Conservation (phyloP, 2,888 invertebrate genomes). For the Eupithecia abbreviata region DNA sequence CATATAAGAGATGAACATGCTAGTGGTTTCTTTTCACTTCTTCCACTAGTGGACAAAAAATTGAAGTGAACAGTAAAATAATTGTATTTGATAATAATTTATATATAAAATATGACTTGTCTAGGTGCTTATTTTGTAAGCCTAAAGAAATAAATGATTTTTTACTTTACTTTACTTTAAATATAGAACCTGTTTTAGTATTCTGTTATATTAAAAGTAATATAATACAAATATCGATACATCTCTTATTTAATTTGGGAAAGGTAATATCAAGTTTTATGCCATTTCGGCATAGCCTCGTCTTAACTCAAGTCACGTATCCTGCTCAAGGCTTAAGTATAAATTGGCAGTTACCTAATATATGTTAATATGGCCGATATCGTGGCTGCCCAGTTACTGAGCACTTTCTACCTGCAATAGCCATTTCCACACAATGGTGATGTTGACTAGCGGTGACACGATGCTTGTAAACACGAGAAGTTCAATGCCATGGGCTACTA, state of each 20-base stretch:
- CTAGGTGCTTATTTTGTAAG: no score
- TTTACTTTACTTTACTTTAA: no score
- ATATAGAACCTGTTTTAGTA: no score
- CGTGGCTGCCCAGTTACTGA: constrained; percentile 70
- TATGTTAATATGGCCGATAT: constrained; percentile 70
- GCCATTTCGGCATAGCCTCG: constrained; percentile 14
- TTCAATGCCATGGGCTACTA: constrained; percentile 25
- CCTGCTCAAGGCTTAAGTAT: constrained; percentile 41
- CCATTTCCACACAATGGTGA: constrained; percentile 74
- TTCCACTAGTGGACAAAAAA: no score
- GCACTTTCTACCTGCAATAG: constrained; percentile 68
- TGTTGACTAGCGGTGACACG: constrained; percentile 55
- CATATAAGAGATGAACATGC: no score
- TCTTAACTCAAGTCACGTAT: constrained; percentile 36
- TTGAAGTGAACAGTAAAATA: no score
- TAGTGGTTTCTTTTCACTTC: no score
- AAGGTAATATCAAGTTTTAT: neutral
- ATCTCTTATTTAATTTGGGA: neutral
- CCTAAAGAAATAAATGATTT: no score
- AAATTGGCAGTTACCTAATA: constrained; percentile 65
- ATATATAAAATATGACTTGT: no score
- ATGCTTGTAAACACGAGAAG: constrained; percentile 39
- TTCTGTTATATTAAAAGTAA: no score
- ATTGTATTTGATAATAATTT: no score
- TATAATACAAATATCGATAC: no score